These are phyloP conservation scores for Cyphomyrus discorhynchus DNA, from an alignment of 2,113 vertebrate genomes.

Conservation along the genomic window DNA sequence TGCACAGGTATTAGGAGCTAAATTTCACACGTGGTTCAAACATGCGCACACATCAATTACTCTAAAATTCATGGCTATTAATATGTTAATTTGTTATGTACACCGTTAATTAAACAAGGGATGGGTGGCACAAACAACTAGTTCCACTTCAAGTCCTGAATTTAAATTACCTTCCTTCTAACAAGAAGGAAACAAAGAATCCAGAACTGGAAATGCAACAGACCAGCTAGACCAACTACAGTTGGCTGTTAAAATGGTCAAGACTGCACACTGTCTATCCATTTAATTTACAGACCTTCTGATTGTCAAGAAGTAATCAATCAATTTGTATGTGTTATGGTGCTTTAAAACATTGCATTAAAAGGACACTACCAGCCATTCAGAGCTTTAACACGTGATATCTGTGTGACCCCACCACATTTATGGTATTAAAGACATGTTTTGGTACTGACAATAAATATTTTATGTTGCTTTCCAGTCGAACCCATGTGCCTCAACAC, in stretches of 20 bases:
- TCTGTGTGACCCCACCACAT: background rate
- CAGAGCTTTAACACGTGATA: background rate
- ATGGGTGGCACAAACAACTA: slow-evolving; percentile 7
- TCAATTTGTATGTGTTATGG: background rate
- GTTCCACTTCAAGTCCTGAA: slow-evolving; percentile 12
- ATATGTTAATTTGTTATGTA: slow-evolving; percentile 13
- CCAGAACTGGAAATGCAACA: background rate
- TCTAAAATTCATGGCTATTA: slow-evolving; percentile 9
- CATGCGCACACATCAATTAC: background rate
- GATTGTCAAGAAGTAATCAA: background rate
- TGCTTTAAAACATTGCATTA: background rate
- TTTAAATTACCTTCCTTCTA: background rate
- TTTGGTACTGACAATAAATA: background rate
- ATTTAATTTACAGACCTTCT: background rate
- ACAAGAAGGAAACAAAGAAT: background rate
- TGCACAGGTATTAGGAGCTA: slow-evolving; percentile 32
- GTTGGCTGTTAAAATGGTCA: background rate
- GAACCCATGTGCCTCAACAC: background rate
- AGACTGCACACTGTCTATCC: background rate
- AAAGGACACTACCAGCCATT: background rate
- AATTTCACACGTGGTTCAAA: slow-evolving; percentile 39
- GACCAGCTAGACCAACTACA: background rate
- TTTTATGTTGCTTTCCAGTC: background rate
- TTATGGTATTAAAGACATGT: background rate
- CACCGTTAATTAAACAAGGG: slow-evolving; percentile 10